A percentile compares a stretch with the other conserved stretches of the same genome.
Evolutionary conservation across 2,797 vertebrate genomes (phyloP).

Genomic region (Anguilla anguilla): DNA sequence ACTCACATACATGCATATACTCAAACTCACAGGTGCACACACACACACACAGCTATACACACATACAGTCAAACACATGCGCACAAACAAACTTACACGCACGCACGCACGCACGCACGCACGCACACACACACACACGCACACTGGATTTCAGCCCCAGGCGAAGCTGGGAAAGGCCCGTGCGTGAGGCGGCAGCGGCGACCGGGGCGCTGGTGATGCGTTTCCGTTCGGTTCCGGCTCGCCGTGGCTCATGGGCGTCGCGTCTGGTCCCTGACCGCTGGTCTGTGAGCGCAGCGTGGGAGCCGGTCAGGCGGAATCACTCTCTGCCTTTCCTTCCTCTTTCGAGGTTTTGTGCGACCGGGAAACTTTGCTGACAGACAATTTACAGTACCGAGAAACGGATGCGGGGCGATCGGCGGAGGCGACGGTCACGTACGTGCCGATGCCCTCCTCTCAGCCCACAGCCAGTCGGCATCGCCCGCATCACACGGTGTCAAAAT

Average conservation of each 20-base stretch:
- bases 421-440: not conserved
- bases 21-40: not conserved
- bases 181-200: constrained; percentile 49
- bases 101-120: constrained; percentile 49
- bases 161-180: constrained; percentile 61
- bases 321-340: constrained; percentile 45
- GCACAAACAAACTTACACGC: not conserved
- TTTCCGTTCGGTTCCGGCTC: constrained; percentile 45
- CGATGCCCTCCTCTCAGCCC: not conserved
- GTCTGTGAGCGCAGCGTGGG: constrained; percentile 29
- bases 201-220: constrained; percentile 47
- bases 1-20: not conserved
- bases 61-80: constrained; percentile 41
- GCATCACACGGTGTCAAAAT: not conserved
- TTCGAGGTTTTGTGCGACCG: constrained; percentile 3
- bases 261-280: constrained; percentile 37
- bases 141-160: constrained; percentile 44
- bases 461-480: not conserved
- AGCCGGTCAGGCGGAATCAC: constrained; percentile 41
- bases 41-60: constrained; percentile 30
- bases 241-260: constrained; percentile 25
- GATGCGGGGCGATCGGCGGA: not conserved
- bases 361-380: not conserved
- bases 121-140: not conserved
- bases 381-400: not conserved